A percentile compares a stretch with the other conserved stretches of the same genome.
These are phyloP conservation scores for Andricus quercusramuli DNA, from an alignment of 2,888 invertebrate genomes.

Conservation along the genomic window DNA sequence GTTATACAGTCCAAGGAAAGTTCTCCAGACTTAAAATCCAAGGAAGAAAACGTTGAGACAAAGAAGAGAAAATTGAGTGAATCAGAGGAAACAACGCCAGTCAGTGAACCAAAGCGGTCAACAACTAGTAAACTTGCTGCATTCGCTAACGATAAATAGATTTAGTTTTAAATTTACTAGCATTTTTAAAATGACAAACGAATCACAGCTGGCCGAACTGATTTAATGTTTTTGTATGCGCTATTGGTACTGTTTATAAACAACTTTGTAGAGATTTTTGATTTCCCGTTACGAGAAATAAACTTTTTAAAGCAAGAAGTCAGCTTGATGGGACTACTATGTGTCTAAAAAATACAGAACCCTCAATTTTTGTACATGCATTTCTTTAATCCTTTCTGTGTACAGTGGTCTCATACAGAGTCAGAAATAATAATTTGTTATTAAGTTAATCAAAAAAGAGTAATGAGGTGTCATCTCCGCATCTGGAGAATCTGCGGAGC, in stretches of 20 bases:
- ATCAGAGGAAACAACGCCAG: background rate
- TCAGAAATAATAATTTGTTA: no score
- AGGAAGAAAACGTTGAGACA: slow-evolving; percentile 51
- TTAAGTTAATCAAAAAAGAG: no score
- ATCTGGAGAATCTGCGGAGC: no score
- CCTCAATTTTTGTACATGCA: no score
- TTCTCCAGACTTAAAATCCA: slow-evolving; percentile 34
- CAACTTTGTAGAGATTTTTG: background rate
- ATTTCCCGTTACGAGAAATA: background rate
- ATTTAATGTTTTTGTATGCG: background rate
- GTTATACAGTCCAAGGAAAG: slow-evolving; percentile 78
- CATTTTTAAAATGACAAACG: background rate
- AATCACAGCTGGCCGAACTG: background rate
- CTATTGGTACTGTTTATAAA: slow-evolving; percentile 6
- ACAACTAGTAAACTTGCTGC: slow-evolving; percentile 62
- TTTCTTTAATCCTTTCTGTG: no score
- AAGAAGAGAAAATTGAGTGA: slow-evolving; percentile 68
- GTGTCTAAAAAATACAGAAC: no score
- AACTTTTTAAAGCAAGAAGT: background rate
- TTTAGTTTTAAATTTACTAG: background rate
- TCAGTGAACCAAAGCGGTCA: slow-evolving; percentile 46
- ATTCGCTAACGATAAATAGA: slow-evolving; percentile 55
- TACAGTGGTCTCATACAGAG: no score
- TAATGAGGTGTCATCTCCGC: no score
- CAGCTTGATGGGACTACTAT: background rate